These are phyloP conservation scores for Calliscelio sp. DNA, from an alignment of 2,888 invertebrate species.

Conservation along the genomic window DNA sequence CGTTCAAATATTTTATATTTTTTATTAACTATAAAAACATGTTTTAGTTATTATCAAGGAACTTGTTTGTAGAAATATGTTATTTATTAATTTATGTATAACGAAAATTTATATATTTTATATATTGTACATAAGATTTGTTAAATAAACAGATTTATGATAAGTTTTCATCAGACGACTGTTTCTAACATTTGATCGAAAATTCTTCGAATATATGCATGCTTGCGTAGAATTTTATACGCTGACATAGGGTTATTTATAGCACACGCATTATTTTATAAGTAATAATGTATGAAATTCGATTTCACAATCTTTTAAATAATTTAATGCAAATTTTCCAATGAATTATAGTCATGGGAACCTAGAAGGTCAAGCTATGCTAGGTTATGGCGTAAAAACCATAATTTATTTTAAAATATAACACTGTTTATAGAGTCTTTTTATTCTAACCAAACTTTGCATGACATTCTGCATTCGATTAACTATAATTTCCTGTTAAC, in stretches of 20 bases:
- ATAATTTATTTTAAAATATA: constrained; percentile 19
- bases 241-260: constrained; percentile 17
- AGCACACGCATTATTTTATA: constrained; percentile 6
- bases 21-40: no score
- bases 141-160: background rate
- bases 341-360: constrained; percentile 10
- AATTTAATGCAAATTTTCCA: constrained; percentile 18
- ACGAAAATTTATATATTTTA: no score
- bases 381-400: background rate
- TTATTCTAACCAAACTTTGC: background rate
- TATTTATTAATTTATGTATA: no score
- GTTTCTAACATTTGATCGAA: background rate
- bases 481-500: background rate
- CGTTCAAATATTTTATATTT: no score
- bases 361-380: constrained; percentile 5
- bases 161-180: background rate
- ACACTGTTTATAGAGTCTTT: background rate
- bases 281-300: constrained; percentile 12
- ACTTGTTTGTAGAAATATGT: no score
- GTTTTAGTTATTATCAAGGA: no score
- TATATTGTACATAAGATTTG: no score
- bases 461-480: background rate
- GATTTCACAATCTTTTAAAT: constrained; percentile 22
- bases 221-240: constrained; percentile 2
- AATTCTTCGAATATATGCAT: constrained; percentile 8